Evolutionary conservation across 2,113 vertebrate genomes (phyloP).

Genomic region (Xiphophorus hellerii): DNA sequence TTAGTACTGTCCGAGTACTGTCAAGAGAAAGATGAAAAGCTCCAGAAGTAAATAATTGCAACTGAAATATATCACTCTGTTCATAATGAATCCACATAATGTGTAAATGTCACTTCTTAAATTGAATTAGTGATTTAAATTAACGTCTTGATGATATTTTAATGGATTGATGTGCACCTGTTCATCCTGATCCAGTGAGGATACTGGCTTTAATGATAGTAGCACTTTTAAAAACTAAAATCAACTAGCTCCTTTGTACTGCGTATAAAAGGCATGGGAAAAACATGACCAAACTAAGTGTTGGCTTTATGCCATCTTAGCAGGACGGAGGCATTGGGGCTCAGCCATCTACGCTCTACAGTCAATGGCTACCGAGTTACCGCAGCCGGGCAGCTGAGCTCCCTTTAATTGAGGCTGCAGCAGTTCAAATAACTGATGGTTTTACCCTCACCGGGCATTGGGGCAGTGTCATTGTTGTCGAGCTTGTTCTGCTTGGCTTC

Average conservation of each 20-base stretch:
- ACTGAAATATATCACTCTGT: not conserved
- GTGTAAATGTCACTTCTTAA: not conserved
- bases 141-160: not conserved
- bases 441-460: slow-evolving; percentile 95
- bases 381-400: slow-evolving; percentile 25
- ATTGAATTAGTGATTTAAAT: not conserved
- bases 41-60: not conserved
- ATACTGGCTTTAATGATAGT: slow-evolving; percentile 47
- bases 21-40: not conserved
- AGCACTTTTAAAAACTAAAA: slow-evolving; percentile 61
- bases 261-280: slow-evolving; percentile 67
- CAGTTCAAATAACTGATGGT: slow-evolving; percentile 98
- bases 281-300: slow-evolving; percentile 52
- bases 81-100: not conserved
- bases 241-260: slow-evolving; percentile 52
- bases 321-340: slow-evolving; percentile 61
- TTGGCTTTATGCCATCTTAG: slow-evolving; percentile 53
- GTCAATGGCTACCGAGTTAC: slow-evolving; percentile 55
- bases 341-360: slow-evolving; percentile 51
- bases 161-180: not conserved
- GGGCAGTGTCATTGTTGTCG: slow-evolving; percentile 94
- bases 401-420: slow-evolving; percentile 92
- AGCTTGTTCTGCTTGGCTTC: slow-evolving; percentile 97
- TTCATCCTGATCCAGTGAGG: slow-evolving; percentile 41
- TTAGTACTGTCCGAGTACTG: not conserved